Evolutionary conservation across 2,888 invertebrate species (phyloP), one percentile per base, ranked within the genome.

Genomic region (Rhimphoctona megacephalus): DNA sequence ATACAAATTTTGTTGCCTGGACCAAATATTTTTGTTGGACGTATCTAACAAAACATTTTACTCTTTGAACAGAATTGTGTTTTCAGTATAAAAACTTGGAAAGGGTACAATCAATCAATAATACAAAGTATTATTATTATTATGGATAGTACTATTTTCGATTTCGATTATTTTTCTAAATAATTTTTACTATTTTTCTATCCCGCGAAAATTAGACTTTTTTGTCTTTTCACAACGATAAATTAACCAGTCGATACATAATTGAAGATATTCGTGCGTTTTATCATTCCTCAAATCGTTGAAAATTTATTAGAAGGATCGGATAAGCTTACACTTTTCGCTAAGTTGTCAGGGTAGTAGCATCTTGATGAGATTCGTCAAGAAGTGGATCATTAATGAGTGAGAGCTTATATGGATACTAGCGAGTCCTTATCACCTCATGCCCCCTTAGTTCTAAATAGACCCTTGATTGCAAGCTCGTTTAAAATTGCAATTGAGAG

Each of bases 401-500:
- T 52, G 6, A 72, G 76, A 76, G 22, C 82, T 61, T n/a, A 74
- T 30, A 49, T 79, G 82, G n/a, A 85, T 82, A 82, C 36, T 39
- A n/a, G n/a, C 70, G 61, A 69, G 54, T 70, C 69, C 64, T 79
- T 52, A 76, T 66, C 70, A 52, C 74, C n/a, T n/a, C 39, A 19
- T 70, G 25, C 69, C 22, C 74, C 22, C 19, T 70, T 69, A 74
- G 39, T 69, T 82, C n/a, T 52, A 70, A 85, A 74, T 74, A 70
- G 79, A 85, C 79, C 64, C 82, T 76, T 79, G 79, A 85, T 85
- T 85, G 82, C 82, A 43, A 66, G 79, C 79, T 85, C 74, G 54
- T 79, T 85, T n/a, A 70, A 64, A 66, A 85, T 52, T 30, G 30
- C 30, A 30, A 74, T 52, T 36, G 77, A 43, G 57, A 64, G 77